These are phyloP conservation scores for Hippocampus abdominalis DNA, from an alignment of 2,113 vertebrate species.

Conservation along the genomic window DNA sequence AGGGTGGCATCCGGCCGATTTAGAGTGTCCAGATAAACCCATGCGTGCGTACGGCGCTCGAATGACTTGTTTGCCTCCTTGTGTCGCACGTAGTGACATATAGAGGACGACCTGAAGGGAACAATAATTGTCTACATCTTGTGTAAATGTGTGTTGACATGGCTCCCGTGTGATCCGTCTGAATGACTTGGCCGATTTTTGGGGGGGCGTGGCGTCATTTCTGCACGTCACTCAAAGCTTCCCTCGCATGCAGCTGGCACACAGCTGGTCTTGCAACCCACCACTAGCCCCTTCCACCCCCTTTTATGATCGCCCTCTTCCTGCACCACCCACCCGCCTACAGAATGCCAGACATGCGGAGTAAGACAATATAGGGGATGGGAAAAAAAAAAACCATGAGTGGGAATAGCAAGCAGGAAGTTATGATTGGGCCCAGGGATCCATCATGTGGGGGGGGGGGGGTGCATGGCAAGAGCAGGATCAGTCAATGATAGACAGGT, in stretches of 20 bases:
- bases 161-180: conserved; percentile 34
- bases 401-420: conserved; percentile 53
- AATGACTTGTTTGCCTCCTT: conserved; percentile 66
- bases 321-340: conserved; percentile 21
- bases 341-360: conserved; percentile 70
- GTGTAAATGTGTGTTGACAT: conserved; percentile 10
- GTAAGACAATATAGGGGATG: conserved; percentile 66
- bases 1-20: conserved; percentile 54
- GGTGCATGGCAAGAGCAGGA: conserved; percentile 49
- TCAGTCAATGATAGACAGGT: conserved; percentile 71
- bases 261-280: conserved; percentile 62
- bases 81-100: conserved; percentile 63
- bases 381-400: conserved; percentile 61
- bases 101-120: conserved; percentile 38
- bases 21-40: conserved; percentile 55
- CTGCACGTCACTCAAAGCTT: conserved; percentile 61
- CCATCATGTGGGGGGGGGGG: conserved; percentile 28
- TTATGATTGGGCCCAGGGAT: conserved; percentile 48
- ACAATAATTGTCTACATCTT: conserved; percentile 32
- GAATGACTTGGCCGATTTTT: conserved; percentile 55
- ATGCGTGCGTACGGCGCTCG: conserved; percentile 57
- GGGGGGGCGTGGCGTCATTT: conserved; percentile 58
- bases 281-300: conserved; percentile 20
- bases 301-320: conserved; percentile 7
- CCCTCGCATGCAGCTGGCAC: conserved; percentile 69